These are phyloP conservation scores for Fulmarus glacialis DNA, from an alignment of 2,113 vertebrate genomes.

Conservation along the genomic window DNA sequence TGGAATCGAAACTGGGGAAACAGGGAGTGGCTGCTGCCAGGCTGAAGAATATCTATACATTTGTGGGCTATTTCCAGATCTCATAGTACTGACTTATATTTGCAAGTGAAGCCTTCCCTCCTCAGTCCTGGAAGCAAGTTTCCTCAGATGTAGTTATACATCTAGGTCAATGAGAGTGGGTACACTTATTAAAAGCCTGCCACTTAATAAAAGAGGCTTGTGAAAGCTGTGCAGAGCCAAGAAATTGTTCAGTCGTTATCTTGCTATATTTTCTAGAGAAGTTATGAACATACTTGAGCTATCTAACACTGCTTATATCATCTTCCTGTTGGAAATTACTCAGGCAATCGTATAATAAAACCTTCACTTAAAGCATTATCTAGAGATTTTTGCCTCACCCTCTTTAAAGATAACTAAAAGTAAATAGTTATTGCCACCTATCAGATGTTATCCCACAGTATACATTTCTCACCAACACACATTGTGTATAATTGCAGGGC, in stretches of 20 bases:
- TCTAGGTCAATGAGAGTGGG: background rate
- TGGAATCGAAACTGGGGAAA: background rate
- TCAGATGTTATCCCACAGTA: conserved; percentile 14
- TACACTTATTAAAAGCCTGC: background rate
- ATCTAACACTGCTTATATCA: conserved; percentile 32
- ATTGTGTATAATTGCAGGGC: conserved; percentile 9
- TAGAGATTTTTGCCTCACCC: conserved; percentile 8
- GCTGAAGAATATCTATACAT: background rate
- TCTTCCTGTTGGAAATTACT: conserved; percentile 20
- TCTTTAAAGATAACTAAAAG: conserved; percentile 22
- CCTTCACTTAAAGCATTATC: background rate
- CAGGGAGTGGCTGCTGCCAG: background rate
- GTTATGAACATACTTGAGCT: conserved; percentile 1
- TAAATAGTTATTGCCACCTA: conserved; percentile 41
- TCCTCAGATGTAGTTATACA: background rate
- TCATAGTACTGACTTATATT: background rate
- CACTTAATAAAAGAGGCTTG: conserved; percentile 1
- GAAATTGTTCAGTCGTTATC: background rate
- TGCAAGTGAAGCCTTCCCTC: background rate
- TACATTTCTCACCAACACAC: background rate
- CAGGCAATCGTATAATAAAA: conserved; percentile 4
- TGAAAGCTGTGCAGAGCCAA: background rate
- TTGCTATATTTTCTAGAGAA: conserved; percentile 4
- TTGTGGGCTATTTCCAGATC: background rate
- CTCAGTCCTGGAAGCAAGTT: background rate